A percentile compares a stretch with the other conserved stretches of the same genome.
Evolutionary conservation across 2,888 invertebrate species (phyloP).

Genomic region (Pycnomerus fuliginosus): DNA sequence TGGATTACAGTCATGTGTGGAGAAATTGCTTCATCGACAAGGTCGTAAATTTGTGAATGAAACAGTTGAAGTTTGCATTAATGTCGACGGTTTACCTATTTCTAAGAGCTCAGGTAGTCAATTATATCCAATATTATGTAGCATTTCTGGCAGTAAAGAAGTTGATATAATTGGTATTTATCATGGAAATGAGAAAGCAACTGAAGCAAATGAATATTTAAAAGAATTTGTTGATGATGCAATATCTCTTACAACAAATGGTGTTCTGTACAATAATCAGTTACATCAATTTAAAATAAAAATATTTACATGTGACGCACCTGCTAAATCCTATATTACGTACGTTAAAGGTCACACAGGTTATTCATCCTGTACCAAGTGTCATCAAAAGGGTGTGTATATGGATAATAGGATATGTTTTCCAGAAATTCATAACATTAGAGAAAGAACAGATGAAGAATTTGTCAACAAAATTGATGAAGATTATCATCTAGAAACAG

Average conservation of each 20-base stretch:
- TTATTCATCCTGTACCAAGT: constrained; percentile 17
- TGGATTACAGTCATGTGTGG: background rate
- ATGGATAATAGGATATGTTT: constrained; percentile 13
- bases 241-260: constrained; percentile 2
- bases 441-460: background rate
- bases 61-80: constrained; percentile 1
- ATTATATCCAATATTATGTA: constrained; percentile 10
- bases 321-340: constrained; percentile 7
- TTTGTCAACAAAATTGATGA: background rate
- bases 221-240: constrained; percentile 6
- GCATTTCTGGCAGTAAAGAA: background rate
- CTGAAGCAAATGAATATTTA: constrained; percentile 5
- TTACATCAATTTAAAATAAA: background rate
- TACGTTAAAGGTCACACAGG: constrained; percentile 11
- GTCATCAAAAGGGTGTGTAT: constrained; percentile 7
- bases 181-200: constrained; percentile 6
- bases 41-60: background rate
- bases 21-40: background rate
- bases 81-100: constrained; percentile 16
- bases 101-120: constrained; percentile 2
- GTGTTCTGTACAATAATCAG: constrained; percentile 1
- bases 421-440: constrained; percentile 4
- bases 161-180: constrained; percentile 6
- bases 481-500: background rate
- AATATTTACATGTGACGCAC: constrained; percentile 12